Conservation (phyloP, 1,140 invertebrate genomes). For the Neodiprion lecontei region DNA sequence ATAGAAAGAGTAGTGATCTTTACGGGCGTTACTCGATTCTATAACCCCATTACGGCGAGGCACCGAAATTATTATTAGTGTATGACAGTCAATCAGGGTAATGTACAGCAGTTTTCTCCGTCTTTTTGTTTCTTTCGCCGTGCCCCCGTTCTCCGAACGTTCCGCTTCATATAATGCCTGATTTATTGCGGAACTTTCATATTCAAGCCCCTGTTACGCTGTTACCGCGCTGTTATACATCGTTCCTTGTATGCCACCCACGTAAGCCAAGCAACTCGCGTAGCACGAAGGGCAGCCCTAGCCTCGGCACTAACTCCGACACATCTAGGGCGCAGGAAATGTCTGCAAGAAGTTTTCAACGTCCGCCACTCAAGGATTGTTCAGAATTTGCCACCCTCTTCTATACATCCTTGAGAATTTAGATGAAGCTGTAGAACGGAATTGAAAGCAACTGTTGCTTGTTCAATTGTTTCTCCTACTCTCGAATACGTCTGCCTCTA, state of each 20-base stretch:
- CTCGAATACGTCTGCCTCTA: too few relatives aligned
- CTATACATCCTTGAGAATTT: not conserved
- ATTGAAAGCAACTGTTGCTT: not conserved
- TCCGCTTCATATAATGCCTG: not conserved
- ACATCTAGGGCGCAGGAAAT: not conserved
- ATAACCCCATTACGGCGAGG: too few relatives aligned
- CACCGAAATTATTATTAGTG: not conserved
- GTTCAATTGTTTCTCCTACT: not conserved
- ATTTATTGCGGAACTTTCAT: conserved; percentile 8
- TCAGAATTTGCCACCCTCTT: not conserved
- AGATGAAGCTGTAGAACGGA: not conserved
- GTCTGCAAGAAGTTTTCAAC: not conserved
- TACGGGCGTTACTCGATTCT: too few relatives aligned
- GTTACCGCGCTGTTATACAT: not conserved
- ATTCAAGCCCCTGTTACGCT: conserved; percentile 1
- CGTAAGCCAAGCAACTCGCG: not conserved
- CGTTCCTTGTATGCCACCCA: not conserved
- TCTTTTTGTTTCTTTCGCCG: not conserved
- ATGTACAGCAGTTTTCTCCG: not conserved
- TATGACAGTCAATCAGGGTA: conserved; percentile 3
- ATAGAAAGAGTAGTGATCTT: too few relatives aligned
- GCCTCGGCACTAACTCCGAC: not conserved
- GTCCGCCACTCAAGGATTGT: not conserved
- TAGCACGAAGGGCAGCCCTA: not conserved
- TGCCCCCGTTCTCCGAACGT: not conserved